These are phyloP conservation scores for Esperia sulphurella DNA, from an alignment of 2,888 invertebrate genomes.

Conservation along the genomic window DNA sequence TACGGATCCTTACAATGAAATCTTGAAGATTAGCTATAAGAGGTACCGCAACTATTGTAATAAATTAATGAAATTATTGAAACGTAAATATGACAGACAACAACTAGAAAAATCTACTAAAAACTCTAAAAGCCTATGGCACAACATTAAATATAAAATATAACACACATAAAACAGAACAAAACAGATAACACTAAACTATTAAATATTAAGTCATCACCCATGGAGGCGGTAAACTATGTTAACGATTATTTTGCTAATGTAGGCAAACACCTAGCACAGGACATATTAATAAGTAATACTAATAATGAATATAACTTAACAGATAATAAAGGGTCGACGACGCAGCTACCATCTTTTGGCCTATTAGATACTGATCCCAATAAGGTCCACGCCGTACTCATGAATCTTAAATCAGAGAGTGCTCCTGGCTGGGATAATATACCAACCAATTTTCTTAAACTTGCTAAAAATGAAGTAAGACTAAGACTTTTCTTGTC, in stretches of 20 bases:
- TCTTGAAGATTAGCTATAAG: conserved; percentile 2
- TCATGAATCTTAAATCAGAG: neutral
- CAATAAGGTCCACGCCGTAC: neutral
- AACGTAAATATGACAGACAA: conserved; percentile 5
- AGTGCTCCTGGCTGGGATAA: conserved; percentile 1
- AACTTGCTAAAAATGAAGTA: neutral
- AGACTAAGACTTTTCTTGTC: no score
- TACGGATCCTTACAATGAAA: neutral
- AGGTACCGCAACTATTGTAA: conserved; percentile 8
- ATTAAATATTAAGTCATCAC: neutral
- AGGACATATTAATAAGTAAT: neutral
- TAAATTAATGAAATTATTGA: conserved; percentile 5
- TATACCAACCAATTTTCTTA: neutral
- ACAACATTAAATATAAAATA: neutral
- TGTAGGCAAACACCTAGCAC: neutral
- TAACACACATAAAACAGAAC: neutral
- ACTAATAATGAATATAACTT: neutral
- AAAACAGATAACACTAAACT: neutral
- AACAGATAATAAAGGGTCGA: neutral
- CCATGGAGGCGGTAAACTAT: neutral
- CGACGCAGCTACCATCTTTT: neutral
- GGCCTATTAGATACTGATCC: neutral
- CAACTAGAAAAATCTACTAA: neutral
- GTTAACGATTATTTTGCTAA: conserved; percentile 1
- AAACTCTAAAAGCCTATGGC: conserved; percentile 7